These are phyloP conservation scores for Hedychridium roseum DNA, from an alignment of 2,888 invertebrate species.

Conservation along the genomic window DNA sequence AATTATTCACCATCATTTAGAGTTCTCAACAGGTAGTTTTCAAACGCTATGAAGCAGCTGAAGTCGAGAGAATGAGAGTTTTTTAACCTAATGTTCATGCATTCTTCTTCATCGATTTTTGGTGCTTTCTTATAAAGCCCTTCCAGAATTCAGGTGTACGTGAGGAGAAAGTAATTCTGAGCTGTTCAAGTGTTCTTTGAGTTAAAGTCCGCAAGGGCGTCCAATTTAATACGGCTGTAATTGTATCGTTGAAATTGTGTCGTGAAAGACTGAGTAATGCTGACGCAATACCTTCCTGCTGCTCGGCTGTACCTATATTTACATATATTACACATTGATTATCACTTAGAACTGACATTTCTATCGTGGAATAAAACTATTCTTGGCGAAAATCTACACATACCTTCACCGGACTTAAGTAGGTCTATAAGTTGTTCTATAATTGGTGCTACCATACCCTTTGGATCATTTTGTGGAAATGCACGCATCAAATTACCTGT, in stretches of 20 bases:
- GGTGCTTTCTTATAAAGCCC: constrained; percentile 22
- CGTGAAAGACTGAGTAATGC: constrained; percentile 49
- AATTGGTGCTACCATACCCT: constrained; percentile 34
- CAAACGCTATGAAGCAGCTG: too few species aligned
- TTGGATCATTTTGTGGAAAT: constrained; percentile 38
- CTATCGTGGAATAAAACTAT: neutral
- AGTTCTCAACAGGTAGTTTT: too few species aligned
- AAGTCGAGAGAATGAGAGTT: too few species aligned
- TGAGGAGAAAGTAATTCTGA: constrained; percentile 38
- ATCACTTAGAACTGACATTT: too few species aligned
- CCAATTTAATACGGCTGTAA: constrained; percentile 46
- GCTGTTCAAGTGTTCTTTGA: constrained; percentile 34
- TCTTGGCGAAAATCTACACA: constrained; percentile 7
- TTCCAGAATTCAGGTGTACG: constrained; percentile 37
- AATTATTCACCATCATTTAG: too few species aligned
- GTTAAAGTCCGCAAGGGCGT: constrained; percentile 35
- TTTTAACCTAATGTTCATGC: too few species aligned
- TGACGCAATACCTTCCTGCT: constrained; percentile 51
- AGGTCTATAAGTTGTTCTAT: constrained; percentile 48
- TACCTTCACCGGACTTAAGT: constrained; percentile 45
- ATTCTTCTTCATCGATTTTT: neutral
- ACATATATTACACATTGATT: too few species aligned
- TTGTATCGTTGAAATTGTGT: constrained; percentile 36
- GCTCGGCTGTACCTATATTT: constrained; percentile 45
- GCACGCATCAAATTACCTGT: constrained; percentile 49